Conservation (phyloP, 2,113 vertebrate species). For the Cololabis saira region DNA sequence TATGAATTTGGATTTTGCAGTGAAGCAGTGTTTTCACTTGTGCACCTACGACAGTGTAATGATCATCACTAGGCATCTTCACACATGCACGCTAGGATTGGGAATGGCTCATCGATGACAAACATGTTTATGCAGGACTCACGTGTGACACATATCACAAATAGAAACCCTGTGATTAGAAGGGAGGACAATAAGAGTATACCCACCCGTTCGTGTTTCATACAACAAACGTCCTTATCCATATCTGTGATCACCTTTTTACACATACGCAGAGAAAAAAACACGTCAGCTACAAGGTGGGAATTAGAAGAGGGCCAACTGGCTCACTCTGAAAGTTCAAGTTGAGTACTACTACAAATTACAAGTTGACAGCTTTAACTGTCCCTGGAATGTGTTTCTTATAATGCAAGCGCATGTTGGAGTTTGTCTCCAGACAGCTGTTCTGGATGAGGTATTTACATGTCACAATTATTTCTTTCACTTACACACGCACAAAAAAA, state of each 20-base stretch:
- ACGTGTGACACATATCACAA: conserved; percentile 2
- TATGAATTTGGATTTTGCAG: conserved; percentile 16
- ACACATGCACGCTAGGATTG: conserved; percentile 59
- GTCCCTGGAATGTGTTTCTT: conserved; percentile 63
- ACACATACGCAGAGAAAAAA: conserved; percentile 41
- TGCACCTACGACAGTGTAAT: conserved; percentile 30
- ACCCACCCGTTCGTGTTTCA: conserved; percentile 34
- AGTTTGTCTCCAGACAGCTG: conserved; percentile 65
- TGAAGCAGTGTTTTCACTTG: background rate
- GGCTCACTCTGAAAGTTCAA: conserved; percentile 74
- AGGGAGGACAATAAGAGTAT: conserved; percentile 21
- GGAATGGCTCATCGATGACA: conserved; percentile 54
- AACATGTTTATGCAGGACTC: conserved; percentile 7
- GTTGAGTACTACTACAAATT: conserved; percentile 73
- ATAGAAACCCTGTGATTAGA: conserved; percentile 22
- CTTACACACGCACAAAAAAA: conserved; percentile 10
- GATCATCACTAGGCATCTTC: conserved; percentile 30
- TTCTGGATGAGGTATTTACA: conserved; percentile 53
- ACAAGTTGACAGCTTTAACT: conserved; percentile 75
- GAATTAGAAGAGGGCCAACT: conserved; percentile 69
- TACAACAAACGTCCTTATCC: conserved; percentile 47
- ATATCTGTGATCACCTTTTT: conserved; percentile 39
- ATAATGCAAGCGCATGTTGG: conserved; percentile 68
- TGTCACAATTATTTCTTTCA: conserved; percentile 51
- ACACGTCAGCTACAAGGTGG: conserved; percentile 56